Evolutionary conservation across 2,113 vertebrate species (phyloP).

Genomic region (Channa maculata): DNA sequence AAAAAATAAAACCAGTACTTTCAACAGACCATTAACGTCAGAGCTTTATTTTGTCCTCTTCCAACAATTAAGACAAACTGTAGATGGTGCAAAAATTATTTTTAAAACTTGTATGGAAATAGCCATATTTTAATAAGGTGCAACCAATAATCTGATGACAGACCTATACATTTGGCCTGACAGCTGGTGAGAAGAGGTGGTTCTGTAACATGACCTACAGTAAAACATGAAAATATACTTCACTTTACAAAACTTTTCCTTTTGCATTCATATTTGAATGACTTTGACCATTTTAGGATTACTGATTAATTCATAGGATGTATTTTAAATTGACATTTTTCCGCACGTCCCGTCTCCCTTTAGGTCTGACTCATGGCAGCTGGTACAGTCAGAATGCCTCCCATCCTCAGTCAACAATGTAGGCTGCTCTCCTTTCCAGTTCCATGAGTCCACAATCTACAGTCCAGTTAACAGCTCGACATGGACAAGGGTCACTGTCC

Average conservation of each 20-base stretch:
- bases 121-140: too few species aligned
- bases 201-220: not conserved
- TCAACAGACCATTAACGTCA: too few species aligned
- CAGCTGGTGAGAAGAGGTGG: not conserved
- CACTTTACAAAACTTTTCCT: not conserved
- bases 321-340: not conserved
- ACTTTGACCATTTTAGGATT: not conserved
- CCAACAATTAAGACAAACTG: too few species aligned
- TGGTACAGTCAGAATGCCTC: slow-evolving; percentile 95
- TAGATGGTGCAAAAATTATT: too few species aligned
- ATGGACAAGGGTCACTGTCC: slow-evolving; percentile 95
- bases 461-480: slow-evolving; percentile 94
- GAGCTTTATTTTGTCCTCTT: too few species aligned
- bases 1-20: too few species aligned
- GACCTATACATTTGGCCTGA: too few species aligned
- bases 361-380: slow-evolving; percentile 96
- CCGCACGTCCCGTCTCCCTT: slow-evolving; percentile 18
- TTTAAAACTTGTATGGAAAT: too few species aligned
- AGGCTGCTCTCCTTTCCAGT: slow-evolving; percentile 97
- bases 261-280: not conserved
- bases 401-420: slow-evolving; percentile 96
- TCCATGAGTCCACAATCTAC: slow-evolving; percentile 97
- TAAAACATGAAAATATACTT: not conserved
- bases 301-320: not conserved
- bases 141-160: too few species aligned